Evolutionary conservation across 2,113 vertebrate genomes (phyloP).

Genomic region (Cyanoramphus novaezelandiae): DNA sequence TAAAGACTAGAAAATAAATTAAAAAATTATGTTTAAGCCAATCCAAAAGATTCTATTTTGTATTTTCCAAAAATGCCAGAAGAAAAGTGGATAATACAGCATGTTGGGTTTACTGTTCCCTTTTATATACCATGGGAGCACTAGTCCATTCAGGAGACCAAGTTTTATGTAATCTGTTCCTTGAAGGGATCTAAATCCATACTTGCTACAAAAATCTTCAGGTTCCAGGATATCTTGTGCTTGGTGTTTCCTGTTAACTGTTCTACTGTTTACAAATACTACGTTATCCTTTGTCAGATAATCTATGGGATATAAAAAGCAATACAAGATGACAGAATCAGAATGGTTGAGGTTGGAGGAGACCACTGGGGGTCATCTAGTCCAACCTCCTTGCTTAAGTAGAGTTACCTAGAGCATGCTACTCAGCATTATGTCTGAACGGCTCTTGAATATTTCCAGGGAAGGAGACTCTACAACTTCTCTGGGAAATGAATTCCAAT

Average conservation of each 20-base stretch:
- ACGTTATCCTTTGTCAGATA: neutral
- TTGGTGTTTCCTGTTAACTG: neutral
- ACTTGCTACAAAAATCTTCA: neutral
- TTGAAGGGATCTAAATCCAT: neutral
- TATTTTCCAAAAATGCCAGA: neutral
- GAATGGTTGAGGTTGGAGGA: neutral
- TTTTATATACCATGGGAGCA: neutral
- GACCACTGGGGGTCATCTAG: neutral
- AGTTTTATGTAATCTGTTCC: neutral
- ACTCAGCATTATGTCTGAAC: neutral
- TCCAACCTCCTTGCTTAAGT: neutral
- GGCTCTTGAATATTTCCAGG: neutral
- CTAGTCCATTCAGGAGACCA: neutral
- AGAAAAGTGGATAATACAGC: neutral
- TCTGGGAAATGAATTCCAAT: neutral
- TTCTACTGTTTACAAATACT: neutral
- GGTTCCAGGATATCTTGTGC: neutral
- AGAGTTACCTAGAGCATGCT: neutral
- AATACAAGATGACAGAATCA: neutral
- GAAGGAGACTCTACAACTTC: neutral
- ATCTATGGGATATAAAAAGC: neutral
- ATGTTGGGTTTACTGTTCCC: neutral
- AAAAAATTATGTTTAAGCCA: neutral
- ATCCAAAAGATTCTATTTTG: neutral
- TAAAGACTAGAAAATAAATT: neutral